These are phyloP conservation scores for Acromyrmex echinatior DNA, from an alignment of 1,140 invertebrate species.

Conservation along the genomic window DNA sequence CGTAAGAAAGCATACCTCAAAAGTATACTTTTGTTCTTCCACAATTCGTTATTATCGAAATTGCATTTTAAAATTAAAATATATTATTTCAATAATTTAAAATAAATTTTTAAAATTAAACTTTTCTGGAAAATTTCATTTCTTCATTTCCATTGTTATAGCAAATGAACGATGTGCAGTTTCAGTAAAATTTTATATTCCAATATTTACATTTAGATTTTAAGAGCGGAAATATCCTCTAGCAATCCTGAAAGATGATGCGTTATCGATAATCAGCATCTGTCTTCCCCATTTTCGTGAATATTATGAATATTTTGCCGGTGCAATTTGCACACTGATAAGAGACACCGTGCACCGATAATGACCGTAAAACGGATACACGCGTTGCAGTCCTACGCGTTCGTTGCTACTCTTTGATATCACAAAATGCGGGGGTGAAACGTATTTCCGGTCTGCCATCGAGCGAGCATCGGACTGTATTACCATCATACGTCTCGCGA, in stretches of 20 bases:
- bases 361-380: slow-evolving; percentile 71
- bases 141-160: too few relatives aligned
- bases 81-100: too few relatives aligned
- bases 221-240: background rate
- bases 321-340: slow-evolving; percentile 68
- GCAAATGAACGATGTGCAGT: background rate
- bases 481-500: slow-evolving; percentile 3
- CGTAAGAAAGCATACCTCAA: too few relatives aligned
- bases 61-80: too few relatives aligned
- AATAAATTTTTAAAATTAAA: too few relatives aligned
- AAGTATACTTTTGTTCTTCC: too few relatives aligned
- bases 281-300: slow-evolving; percentile 31
- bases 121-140: too few relatives aligned
- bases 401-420: slow-evolving; percentile 67
- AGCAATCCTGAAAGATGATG: background rate
- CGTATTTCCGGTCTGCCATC: slow-evolving; percentile 64
- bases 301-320: slow-evolving; percentile 62
- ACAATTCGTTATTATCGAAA: background rate
- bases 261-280: slow-evolving; percentile 24
- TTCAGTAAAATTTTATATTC: background rate
- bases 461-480: background rate
- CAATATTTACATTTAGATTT: slow-evolving; percentile 8
- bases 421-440: slow-evolving; percentile 71
- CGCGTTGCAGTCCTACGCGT: slow-evolving; percentile 72
- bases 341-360: slow-evolving; percentile 66